Evolutionary conservation across 2,888 invertebrate species (phyloP), one percentile per base, ranked within the genome.

Genomic region (Alentia gelatinosa): DNA sequence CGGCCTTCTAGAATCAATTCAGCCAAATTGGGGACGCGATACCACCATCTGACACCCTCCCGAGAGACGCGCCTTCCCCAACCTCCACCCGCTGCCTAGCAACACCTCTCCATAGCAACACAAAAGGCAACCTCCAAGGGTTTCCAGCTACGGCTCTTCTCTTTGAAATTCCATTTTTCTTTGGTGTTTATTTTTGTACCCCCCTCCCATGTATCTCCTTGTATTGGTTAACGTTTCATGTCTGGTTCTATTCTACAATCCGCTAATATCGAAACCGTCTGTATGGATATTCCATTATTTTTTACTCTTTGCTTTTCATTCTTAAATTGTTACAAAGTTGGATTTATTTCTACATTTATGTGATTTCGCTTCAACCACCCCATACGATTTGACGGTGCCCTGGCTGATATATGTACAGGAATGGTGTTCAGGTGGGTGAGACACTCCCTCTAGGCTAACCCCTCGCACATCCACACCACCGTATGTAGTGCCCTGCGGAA

Each of bases 1-100:
- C 83, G 47, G 79, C 90, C 42, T 90, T 90, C 74, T 90, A 90
- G 86, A 90, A 90, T 90, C 90, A 90, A 90, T 90, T 83, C 90
- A 42, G 30, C 33, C 79, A 90, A 90, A 90, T 90, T 90, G 90
- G 74, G 75, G 90, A 79, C 68, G 74, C 74, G 40, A 39, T 74
- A 37, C 42, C 35, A 33, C 68, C 90, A 90, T 90, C 90, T 90
- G 90, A 89, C 83, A 68, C 90, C 83, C 40, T 90, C 90, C 90
- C 90, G 26, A 9, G 56, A 37, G 90, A 47, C 42, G 19, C 23
- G 30, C 12, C 39, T 39, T 19, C 19, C 12, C 63, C 5, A 15
- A 63, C 63, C 63, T 15, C 63, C 63, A 63, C 15, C n/a, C 47
- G 15, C 35, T 47, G 86, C 86, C 83, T 83, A 83, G 83, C 83